A percentile compares a stretch with the other conserved stretches of the same genome.
Conservation (phyloP, 2,797 vertebrate species). For the Siniperca scherzeri region DNA sequence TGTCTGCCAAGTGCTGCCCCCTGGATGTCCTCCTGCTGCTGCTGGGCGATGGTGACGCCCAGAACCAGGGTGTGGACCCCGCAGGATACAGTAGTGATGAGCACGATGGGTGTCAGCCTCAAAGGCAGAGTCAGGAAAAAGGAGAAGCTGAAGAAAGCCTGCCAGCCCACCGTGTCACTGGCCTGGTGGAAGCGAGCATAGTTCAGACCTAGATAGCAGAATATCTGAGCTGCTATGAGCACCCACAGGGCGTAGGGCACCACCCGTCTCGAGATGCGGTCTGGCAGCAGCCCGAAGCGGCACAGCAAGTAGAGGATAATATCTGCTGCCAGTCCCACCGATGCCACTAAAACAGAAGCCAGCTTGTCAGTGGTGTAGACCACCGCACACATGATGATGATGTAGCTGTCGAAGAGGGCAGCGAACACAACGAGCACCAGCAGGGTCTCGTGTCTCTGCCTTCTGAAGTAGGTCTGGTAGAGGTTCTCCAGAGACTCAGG, state of each 20-base stretch:
- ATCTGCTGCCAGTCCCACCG: constrained; percentile 85
- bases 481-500: constrained; percentile 96
- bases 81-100: constrained; percentile 91
- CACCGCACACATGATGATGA: constrained; percentile 91
- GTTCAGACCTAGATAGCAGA: constrained; percentile 92
- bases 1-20: constrained; percentile 88
- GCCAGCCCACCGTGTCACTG: constrained; percentile 96
- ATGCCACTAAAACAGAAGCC: constrained; percentile 87
- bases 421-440: constrained; percentile 95
- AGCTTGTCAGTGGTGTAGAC: constrained; percentile 91
- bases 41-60: constrained; percentile 92
- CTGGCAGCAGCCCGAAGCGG: constrained; percentile 88
- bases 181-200: constrained; percentile 90
- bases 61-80: constrained; percentile 92
- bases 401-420: constrained; percentile 94
- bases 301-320: constrained; percentile 90
- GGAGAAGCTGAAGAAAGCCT: constrained; percentile 96
- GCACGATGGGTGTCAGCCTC: constrained; percentile 91
- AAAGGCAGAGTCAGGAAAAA: constrained; percentile 95
- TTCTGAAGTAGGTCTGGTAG: constrained; percentile 96
- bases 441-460: constrained; percentile 95
- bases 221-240: constrained; percentile 92
- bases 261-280: constrained; percentile 87
- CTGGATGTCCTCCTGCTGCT: constrained; percentile 86
- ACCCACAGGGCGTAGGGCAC: constrained; percentile 93